Evolutionary conservation across 2,113 vertebrate species (phyloP), one percentile per base, ranked within the genome.

Genomic region (Pelusios castaneus): DNA sequence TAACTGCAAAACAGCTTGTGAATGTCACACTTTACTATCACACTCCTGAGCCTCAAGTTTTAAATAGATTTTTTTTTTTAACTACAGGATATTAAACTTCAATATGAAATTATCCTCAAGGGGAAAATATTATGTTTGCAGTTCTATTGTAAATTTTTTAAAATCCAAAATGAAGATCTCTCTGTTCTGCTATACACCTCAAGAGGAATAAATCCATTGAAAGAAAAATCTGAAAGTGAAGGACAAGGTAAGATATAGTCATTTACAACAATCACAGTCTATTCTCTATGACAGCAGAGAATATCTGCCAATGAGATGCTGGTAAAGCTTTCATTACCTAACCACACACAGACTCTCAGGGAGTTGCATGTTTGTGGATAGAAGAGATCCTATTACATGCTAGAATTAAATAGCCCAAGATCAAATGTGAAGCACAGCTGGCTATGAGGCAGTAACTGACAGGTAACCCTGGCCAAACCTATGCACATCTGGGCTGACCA

Each of bases 1-100:
- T 98, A 89, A 87, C 94, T 54, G 80, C 86, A 96, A 97, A 98
- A 97, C 97, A 98, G 97, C 97, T 97, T 98, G 98, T 41, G 91
- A 98, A 96, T 97, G 97, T 97, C 96, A 88, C 94, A 98, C 96
- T 98, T 97, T 95, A 96, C 96, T 41, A 47, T 92, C 97, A 94
- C 91, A 89, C 92, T 97, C 93, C 89, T 3, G 2, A 97, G 93
- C 56, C 85, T 67, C 45, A 95, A 91, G 93, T 95, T 96, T 96
- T 96, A 97, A 98, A 96, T 63, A 97, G 87, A 94, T 76, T 89
- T 73, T 92, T 89, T 52, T 93, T 93, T 47, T 82, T 81, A 95
- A 82, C 90, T 93, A 80, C 2, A 82, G 25, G 13, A 54, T 96
- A 97, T 95, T 97, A 95, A 97, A 97, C 87, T 95, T 96, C 85